A percentile compares a stretch with the other conserved stretches of the same genome.
These are phyloP conservation scores for Heliconius aoede DNA, from an alignment of 2,888 invertebrate species.

Conservation along the genomic window DNA sequence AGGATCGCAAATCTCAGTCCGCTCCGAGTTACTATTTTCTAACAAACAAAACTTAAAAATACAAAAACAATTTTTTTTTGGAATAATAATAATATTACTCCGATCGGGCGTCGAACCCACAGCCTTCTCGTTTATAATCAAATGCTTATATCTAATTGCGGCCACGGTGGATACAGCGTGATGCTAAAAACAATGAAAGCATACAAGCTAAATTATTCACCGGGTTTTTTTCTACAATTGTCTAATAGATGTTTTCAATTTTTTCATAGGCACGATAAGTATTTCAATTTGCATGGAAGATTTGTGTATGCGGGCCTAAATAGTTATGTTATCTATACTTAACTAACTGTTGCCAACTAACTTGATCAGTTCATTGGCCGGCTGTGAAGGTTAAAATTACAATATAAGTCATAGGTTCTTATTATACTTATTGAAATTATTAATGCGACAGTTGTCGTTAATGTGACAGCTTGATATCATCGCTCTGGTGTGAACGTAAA, in stretches of 20 bases:
- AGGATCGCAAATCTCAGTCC: too few relatives aligned
- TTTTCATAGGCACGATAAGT: conserved; percentile 9
- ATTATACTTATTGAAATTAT: background rate
- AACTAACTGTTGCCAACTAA: conserved; percentile 21
- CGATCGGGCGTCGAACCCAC: too few relatives aligned
- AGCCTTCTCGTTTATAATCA: too few relatives aligned
- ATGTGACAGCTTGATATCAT: too few relatives aligned
- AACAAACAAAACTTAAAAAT: too few relatives aligned
- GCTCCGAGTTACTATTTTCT: too few relatives aligned
- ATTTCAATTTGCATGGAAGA: conserved; percentile 43
- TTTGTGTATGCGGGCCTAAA: conserved; percentile 45
- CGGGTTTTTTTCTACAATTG: conserved; percentile 13
- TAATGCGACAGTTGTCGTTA: too few relatives aligned
- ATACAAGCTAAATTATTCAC: background rate
- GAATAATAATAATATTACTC: too few relatives aligned
- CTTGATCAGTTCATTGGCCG: conserved; percentile 33
- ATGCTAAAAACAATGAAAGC: background rate
- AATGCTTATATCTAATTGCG: too few relatives aligned
- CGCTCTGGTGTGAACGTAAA: background rate
- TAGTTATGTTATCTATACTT: conserved; percentile 17
- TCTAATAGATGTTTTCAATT: background rate
- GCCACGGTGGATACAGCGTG: too few relatives aligned
- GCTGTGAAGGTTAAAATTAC: conserved; percentile 34
- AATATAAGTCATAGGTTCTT: background rate
- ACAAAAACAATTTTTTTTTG: too few relatives aligned